Evolutionary conservation across 2,888 invertebrate genomes (phyloP), one percentile per base, ranked within the genome.

Genomic region (Epistrophella euchroma): DNA sequence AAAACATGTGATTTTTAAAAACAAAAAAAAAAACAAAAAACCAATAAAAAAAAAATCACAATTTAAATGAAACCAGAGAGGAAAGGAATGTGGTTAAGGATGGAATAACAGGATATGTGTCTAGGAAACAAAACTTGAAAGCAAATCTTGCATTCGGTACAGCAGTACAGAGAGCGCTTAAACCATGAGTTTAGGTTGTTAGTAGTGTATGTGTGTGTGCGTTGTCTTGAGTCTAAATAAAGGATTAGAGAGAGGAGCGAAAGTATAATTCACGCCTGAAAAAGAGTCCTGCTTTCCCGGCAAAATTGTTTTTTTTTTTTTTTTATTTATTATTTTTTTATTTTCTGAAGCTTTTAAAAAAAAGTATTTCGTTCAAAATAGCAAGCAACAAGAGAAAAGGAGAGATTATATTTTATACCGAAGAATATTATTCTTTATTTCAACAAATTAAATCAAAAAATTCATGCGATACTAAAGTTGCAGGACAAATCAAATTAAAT

Each of bases 251-350:
- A 56, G 37, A 45, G 52, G 32, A 64, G 25, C 62, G 35, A 68
- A 50, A 32, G 47, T 66, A 28, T 55, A 19, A 22, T 43, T 52
- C 74, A 43, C 52, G 40, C 15, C 32, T 84, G 79, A 75, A 62
- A 71, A 75, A 83, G 88, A 90, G 90, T 91, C 91, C 91, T 91
- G 91, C 91, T 91, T 91, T 91, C 91, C 91, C 91, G 91, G 91
- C 91, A 90, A 90, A 89, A 88, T 90, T 64, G 73, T 72, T 68
- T 71, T 52, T 45, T 60, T 71, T 64, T 60, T 35, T 60, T 45
- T 40, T 17, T 60, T 37, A 60, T 64, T 17, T 45, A 9, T 28
- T 22, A 17, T 62, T 66, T 45, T 35, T 10, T 56, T 79, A 68
- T 56, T 75, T 43, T 70, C 35, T 74, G 68, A 83, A 84, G 76